A percentile compares a stretch with the other conserved stretches of the same genome.
phyloP scores from a whole-genome alignment of 2,113 vertebrate genomes.

The Oenanthe melanoleuca region DNA sequence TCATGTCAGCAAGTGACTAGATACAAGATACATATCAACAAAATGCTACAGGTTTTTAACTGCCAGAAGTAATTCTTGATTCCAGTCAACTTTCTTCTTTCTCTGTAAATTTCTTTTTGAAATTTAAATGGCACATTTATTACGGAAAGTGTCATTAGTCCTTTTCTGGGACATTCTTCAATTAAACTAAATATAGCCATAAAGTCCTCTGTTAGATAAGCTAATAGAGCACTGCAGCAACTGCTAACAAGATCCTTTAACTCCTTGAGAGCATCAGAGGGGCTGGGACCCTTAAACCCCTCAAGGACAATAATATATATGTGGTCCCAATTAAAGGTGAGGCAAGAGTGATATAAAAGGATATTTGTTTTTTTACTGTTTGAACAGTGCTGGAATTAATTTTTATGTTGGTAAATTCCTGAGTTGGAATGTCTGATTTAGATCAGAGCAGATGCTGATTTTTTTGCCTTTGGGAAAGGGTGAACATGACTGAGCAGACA shows the following conservation, averaged over 20 bases:
- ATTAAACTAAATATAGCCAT: slow-evolving; percentile 35
- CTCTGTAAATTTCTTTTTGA: neutral
- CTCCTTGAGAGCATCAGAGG: neutral
- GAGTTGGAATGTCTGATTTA: neutral
- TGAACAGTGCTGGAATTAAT: neutral
- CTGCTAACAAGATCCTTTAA: neutral
- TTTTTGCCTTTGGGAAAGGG: neutral
- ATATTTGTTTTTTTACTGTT: neutral
- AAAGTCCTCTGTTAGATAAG: neutral
- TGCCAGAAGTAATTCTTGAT: neutral
- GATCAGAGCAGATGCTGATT: neutral
- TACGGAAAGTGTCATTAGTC: neutral
- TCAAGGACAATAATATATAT: neutral
- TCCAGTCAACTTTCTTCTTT: neutral
- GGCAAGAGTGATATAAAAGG: neutral
- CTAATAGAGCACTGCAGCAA: neutral
- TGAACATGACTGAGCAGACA: neutral
- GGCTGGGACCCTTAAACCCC: neutral
- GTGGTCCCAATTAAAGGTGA: neutral
- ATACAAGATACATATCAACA: neutral
- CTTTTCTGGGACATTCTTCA: slow-evolving; percentile 11
- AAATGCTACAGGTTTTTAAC: neutral
- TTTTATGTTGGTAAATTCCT: neutral
- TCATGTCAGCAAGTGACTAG: neutral
- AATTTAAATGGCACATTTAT: neutral